Conservation (phyloP, 1,140 invertebrate genomes). For the Acromyrmex heyeri region DNA sequence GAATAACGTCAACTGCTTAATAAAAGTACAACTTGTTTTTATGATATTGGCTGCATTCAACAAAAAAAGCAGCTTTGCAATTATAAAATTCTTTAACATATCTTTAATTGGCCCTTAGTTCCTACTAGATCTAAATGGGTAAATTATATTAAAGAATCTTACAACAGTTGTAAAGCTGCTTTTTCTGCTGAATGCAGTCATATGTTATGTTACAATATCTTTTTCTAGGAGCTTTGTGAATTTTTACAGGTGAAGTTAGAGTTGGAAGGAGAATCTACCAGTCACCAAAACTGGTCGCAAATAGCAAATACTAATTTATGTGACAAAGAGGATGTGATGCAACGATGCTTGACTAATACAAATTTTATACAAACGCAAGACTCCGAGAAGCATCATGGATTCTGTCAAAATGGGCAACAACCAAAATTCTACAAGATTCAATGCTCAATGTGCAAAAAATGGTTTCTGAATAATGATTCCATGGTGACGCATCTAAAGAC, state of each 20-base stretch:
- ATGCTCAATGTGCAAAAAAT: slow-evolving; percentile 84
- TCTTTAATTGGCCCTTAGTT: too few species aligned
- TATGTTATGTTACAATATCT: neutral
- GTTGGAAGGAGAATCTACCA: slow-evolving; percentile 81
- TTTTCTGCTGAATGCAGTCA: neutral
- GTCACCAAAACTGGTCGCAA: slow-evolving; percentile 83
- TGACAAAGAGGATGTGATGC: slow-evolving; percentile 81
- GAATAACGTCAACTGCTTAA: slow-evolving; percentile 1
- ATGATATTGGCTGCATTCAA: neutral
- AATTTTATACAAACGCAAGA: slow-evolving; percentile 77
- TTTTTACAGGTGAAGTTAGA: slow-evolving; percentile 83
- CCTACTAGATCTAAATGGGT: too few species aligned
- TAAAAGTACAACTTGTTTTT: neutral
- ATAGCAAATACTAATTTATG: slow-evolving; percentile 79
- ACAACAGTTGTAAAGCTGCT: too few species aligned
- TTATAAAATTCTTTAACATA: too few species aligned
- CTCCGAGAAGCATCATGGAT: slow-evolving; percentile 69
- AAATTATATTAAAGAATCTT: too few species aligned
- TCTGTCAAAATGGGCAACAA: slow-evolving; percentile 76
- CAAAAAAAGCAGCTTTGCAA: too few species aligned
- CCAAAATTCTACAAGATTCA: slow-evolving; percentile 85
- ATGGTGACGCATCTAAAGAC: slow-evolving; percentile 84
- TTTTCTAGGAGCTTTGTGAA: neutral
- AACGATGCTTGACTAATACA: slow-evolving; percentile 75
- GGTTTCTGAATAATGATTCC: slow-evolving; percentile 85